Percentiles rank a stretch among this genome's conserved stretches.
phyloP scores from a whole-genome alignment of 2,113 vertebrate genomes.

The Alligator mississippiensis region DNA sequence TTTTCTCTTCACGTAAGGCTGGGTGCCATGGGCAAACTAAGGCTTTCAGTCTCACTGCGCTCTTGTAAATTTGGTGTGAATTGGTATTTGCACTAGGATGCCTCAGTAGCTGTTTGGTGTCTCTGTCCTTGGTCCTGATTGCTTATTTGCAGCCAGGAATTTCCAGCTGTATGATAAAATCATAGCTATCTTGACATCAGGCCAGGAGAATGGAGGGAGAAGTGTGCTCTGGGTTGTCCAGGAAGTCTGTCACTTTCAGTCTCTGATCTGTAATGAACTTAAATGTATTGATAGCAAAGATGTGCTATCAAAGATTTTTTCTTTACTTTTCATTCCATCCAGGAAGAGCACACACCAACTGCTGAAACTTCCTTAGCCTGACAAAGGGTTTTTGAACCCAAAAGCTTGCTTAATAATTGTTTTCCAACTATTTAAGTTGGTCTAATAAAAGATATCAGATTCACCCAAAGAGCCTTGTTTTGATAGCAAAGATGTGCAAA shows the following conservation, averaged over 20 bases:
- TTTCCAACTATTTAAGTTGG: too few relatives aligned
- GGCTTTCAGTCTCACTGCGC: background rate
- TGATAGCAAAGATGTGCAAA: background rate
- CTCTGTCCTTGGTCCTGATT: background rate
- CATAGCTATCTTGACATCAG: background rate
- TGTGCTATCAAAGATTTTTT: background rate
- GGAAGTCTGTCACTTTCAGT: background rate
- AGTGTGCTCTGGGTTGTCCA: background rate
- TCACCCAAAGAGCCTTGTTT: too few relatives aligned
- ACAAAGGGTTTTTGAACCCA: too few relatives aligned
- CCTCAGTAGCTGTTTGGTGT: background rate
- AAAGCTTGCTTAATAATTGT: too few relatives aligned
- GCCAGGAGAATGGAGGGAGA: background rate
- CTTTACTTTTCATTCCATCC: too few relatives aligned
- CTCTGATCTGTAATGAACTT: background rate
- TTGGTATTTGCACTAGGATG: background rate
- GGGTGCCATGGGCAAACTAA: background rate
- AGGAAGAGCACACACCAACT: too few relatives aligned
- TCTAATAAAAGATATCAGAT: too few relatives aligned
- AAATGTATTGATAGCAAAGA: background rate
- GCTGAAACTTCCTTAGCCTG: too few relatives aligned
- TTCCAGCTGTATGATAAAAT: background rate
- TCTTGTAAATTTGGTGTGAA: background rate
- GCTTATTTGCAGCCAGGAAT: rapidly evolving
- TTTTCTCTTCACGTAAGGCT: background rate